Evolutionary conservation across 2,888 invertebrate genomes (phyloP).

Genomic region (Chymomyza caudatula): DNA sequence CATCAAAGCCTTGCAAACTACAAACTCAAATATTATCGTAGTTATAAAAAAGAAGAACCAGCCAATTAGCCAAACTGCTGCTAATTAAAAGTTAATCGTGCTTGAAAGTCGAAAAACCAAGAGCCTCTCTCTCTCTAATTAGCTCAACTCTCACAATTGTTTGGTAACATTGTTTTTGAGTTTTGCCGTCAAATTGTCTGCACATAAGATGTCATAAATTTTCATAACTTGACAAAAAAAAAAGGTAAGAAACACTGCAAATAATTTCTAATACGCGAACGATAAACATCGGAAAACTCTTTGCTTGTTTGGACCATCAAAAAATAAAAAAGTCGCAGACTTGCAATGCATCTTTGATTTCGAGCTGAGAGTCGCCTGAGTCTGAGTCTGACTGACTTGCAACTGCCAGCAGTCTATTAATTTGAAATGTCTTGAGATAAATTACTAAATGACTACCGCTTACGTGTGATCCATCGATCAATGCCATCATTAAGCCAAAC

Average conservation of each 20-base stretch:
- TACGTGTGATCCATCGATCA: slow-evolving; percentile 73
- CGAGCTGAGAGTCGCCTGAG: not conserved
- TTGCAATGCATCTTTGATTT: not conserved
- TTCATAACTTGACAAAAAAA: slow-evolving; percentile 61
- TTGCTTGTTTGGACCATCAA: too few species aligned
- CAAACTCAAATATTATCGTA: not conserved
- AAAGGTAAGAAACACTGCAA: slow-evolving; percentile 43
- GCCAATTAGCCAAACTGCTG: slow-evolving; percentile 58
- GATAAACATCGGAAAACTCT: not conserved
- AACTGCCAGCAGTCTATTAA: slow-evolving; percentile 59
- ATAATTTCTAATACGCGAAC: slow-evolving; percentile 46
- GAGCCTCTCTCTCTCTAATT: slow-evolving; percentile 51
- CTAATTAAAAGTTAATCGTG: slow-evolving; percentile 64
- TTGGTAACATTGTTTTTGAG: not conserved
- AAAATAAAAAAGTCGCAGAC: not conserved
- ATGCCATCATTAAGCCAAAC: slow-evolving; percentile 72
- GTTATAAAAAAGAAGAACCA: not conserved
- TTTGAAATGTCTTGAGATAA: slow-evolving; percentile 68
- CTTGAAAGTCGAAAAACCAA: slow-evolving; percentile 45
- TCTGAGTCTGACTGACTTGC: slow-evolving; percentile 12
- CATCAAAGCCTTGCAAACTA: not conserved
- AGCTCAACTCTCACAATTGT: slow-evolving; percentile 54
- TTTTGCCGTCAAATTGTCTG: not conserved
- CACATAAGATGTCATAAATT: slow-evolving; percentile 56
- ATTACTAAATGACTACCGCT: slow-evolving; percentile 71